Base-by-base conservation (phyloP, 2,113 vertebrate genomes). In the Panurus biarmicus region DNA sequence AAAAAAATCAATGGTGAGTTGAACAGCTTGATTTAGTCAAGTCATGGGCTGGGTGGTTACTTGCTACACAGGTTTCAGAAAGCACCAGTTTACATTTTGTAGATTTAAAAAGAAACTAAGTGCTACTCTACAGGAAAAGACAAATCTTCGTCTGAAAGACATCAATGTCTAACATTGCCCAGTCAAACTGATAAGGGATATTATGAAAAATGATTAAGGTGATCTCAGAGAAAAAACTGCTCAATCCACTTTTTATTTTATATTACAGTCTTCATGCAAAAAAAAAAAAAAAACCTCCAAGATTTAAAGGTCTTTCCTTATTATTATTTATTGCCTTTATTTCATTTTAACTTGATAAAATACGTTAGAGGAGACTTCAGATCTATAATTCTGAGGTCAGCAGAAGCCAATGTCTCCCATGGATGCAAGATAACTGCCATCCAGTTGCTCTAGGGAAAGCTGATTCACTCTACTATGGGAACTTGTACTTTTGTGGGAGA, bases 231-330 rank as follows among this genome's bases (percentile, higher is more conserved):
- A 67, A 87, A 85, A 81, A 64, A 21, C 8, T 17, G 18, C 21
- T 61, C 7, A 54, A 58, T 45, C 20, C 0, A 1, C 4, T 80
- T 85, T 85, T 80, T 4, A 44, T 25, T 73, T 74, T 38, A 26
- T 18, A 54, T 36, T 10, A 62, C 33, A 60, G 11, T 1, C 65
- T 22, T 86, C 16, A 56, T 18, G 19, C 10, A 73, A 81, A 85
- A 75, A 67, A 26, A 7, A 4, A 3, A 75, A 67, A 24, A 6
- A 4, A 1, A 2, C 2, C 40, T 62, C 12, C 9, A 23, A 6
- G 6, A 87, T 28, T 71, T 64, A 51, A 77, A 80, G 84, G 14
- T 0, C 2, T 69, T 85, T 72, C 29, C 24, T 85, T 83, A 42
- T 80, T 48, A 47, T 53, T 44, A 53, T 33, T 14, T 48, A 61